Percentiles rank a stretch among this genome's conserved stretches.
phyloP scores from a whole-genome alignment of 2,797 vertebrate species.

The Gymnothorax javanicus region DNA sequence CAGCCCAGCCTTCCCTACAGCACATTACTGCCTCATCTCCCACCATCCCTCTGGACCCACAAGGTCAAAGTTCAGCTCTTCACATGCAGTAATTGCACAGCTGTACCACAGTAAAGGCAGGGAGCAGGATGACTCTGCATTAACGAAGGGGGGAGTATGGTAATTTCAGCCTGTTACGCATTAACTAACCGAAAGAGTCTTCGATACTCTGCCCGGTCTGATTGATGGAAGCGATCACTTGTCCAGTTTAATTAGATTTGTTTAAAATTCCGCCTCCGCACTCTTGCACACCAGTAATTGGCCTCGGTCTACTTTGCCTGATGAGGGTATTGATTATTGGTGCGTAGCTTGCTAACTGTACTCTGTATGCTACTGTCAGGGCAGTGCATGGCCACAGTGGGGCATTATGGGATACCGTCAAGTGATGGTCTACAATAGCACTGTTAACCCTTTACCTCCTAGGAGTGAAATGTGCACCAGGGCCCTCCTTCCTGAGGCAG shows the following conservation, averaged over 20 bases:
- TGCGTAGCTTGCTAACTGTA: slow-evolving; percentile 38
- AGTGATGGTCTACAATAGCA: too few relatives aligned
- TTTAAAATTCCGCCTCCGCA: slow-evolving; percentile 36
- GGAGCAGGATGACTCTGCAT: neutral
- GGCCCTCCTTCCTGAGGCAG: too few relatives aligned
- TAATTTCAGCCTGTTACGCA: neutral
- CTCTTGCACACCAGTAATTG: slow-evolving; percentile 55
- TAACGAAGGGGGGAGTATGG: neutral
- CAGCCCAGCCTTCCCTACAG: neutral
- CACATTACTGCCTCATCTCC: neutral
- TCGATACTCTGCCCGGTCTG: neutral
- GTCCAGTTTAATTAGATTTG: slow-evolving; percentile 27
- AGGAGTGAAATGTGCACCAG: too few relatives aligned
- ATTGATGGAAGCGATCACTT: slow-evolving; percentile 24
- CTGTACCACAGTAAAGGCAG: neutral
- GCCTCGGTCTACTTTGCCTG: slow-evolving; percentile 49
- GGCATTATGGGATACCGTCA: neutral
- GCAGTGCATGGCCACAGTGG: slow-evolving; percentile 28
- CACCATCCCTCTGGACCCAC: neutral
- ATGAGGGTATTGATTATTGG: slow-evolving; percentile 59
- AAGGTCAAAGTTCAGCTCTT: neutral
- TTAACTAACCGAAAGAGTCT: neutral
- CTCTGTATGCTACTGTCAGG: slow-evolving; percentile 23
- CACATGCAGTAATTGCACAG: neutral
- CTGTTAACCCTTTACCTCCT: too few relatives aligned